phyloP scores from a whole-genome alignment of 2,113 vertebrate genomes.

The Sinocyclocheilus grahami region DNA sequence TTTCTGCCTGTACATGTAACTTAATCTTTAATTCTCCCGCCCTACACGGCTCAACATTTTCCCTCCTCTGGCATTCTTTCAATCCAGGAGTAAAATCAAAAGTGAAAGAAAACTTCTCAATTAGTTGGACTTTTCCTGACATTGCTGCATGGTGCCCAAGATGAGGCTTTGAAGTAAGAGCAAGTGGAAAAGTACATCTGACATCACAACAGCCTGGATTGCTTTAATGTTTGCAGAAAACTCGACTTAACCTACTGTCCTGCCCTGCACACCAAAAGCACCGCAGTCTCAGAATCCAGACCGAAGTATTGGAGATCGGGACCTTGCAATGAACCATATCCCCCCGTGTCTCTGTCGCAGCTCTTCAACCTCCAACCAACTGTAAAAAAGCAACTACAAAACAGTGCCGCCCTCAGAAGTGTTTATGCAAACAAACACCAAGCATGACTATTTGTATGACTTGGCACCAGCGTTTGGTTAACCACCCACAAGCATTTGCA shows the following conservation, averaged over 20 bases:
- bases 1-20: conserved; percentile 61
- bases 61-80: conserved; percentile 55
- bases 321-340: conserved; percentile 47
- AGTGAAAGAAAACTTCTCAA: conserved; percentile 59
- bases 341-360: conserved; percentile 12
- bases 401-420: conserved; percentile 94
- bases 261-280: conserved; percentile 55
- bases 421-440: conserved; percentile 98
- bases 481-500: conserved; percentile 90
- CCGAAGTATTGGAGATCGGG: conserved; percentile 29
- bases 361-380: conserved; percentile 30
- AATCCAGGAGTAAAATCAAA: conserved; percentile 64
- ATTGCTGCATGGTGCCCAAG: conserved; percentile 59
- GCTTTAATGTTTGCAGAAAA: conserved; percentile 54
- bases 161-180: conserved; percentile 65
- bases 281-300: conserved; percentile 45
- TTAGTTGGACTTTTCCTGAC: conserved; percentile 62
- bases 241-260: conserved; percentile 52
- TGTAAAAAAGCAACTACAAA: conserved; percentile 59
- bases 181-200: conserved; percentile 67
- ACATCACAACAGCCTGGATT: conserved; percentile 51
- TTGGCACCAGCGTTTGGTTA: conserved; percentile 91
- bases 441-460: conserved; percentile 87
- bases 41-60: conserved; percentile 53
- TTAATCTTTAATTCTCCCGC: conserved; percentile 52